Evolutionary conservation across 2,113 vertebrate genomes (phyloP), one percentile per base, ranked within the genome.

Genomic region (Ammodytes marinus): DNA sequence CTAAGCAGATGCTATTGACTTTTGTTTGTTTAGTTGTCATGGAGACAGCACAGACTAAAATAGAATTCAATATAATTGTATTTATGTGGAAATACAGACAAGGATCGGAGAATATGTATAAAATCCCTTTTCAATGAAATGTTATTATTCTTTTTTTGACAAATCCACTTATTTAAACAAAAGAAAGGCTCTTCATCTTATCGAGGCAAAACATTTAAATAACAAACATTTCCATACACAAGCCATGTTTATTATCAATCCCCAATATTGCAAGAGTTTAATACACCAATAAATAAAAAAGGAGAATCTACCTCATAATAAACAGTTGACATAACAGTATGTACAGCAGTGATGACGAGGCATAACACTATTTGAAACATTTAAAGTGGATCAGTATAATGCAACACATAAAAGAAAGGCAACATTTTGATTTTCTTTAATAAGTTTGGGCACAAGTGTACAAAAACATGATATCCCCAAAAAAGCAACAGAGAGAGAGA

Each of bases 401-500:
- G 47, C 6, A 49, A 45, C 10, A 35, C 2, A 40, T 63, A 1
- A 60, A 45, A 65, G 19, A 52, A 57, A 69, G 19, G 13, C 19
- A 50, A 9, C 2, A 17, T 47, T 2, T 50, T 40, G 47, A 49
- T 80, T 61, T 68, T 45, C 15, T 79, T 90, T 83, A 77, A 80
- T 86, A 10, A 79, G 40, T 60, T 47, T 6, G 19, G 58, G 13
- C 54, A 75, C 37, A 88, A 69, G 42, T 61, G 27, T 88, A 80
- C 9, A 79, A 85, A 84, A 75, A 84, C 61, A 84, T 47, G 47
- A 78, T 2, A 60, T 14, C 45, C 37, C 55, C 35, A 60, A 64
- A 65, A 76, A 10, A 83, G 42, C 27, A 69, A 42, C 13, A 68
- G 3, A 58, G 8, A 78, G 11, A 60, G 27, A 27, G 27, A 27